Evolutionary conservation across 2,113 vertebrate species (phyloP), one percentile per base, ranked within the genome.

Genomic region (Paracanthobrama guichenoti): DNA sequence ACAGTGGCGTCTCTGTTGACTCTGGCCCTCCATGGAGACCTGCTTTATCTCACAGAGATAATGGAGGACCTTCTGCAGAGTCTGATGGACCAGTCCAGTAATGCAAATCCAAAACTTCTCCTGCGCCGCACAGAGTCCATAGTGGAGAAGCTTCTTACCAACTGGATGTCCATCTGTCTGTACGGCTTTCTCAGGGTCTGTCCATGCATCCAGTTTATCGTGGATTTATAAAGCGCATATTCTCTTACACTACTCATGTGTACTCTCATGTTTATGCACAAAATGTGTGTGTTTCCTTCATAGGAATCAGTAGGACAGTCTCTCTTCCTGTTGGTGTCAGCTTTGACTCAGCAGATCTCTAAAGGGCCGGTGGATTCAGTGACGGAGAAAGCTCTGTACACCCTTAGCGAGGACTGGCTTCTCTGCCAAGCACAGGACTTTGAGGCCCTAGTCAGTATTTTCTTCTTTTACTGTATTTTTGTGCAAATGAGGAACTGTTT

Each of bases 151-250:
- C 91, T 99, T 76, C 92, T 99, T 85, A 97, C 97, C 83, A 99
- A 99, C 90, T 99, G 98, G 98, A 97, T 99, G 96, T 98, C 97
- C 11, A 94, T 99, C 85, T 99, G 98, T 88, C 96, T 99, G 4
- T 99, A 98, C 28, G 97, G 97, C 83, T 98, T 97, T 88, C 95
- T 99, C 9, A 94, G 97, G 93, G 98, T 98, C 85, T 0, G 94
- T 91, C 3, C 59, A 62, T 62, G 2, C 60, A 39, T 46, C 66
- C 20, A 7, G 22, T 50, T 20, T 62, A 6, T 13, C 3, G 2
- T 4, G 66, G 31, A 69, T n/a, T 57, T 20, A 12, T n/a, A 60
- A 35, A 44, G 55, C 10, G 20, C 42, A 60, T 24, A 2, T 57
- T n/a, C 22, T 44, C 31, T n/a, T 50, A 22, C n/a, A 13, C 55